Percentiles rank a stretch among this genome's conserved stretches.
Evolutionary conservation across 2,113 vertebrate genomes (phyloP).

Genomic region (Vicugna pacos): DNA sequence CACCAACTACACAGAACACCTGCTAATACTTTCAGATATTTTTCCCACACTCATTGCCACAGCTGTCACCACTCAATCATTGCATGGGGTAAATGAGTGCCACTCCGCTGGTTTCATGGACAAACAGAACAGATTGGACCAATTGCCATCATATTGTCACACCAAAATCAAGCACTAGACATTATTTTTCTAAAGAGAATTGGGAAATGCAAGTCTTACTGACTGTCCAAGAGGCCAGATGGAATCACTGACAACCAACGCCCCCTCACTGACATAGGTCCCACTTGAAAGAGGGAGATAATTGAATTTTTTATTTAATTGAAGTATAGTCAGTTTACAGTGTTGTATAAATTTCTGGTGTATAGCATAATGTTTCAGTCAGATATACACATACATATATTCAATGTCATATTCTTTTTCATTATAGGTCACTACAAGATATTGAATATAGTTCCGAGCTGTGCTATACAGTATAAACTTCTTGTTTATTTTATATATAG

Average conservation of each 20-base stretch:
- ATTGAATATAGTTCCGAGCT: too few species aligned
- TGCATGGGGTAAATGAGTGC: neutral
- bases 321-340: too few species aligned
- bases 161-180: neutral
- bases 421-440: too few species aligned
- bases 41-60: neutral
- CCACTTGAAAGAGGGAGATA: neutral
- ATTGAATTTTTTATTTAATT: too few species aligned
- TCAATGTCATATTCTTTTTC: too few species aligned
- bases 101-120: neutral
- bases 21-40: neutral
- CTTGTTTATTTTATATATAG: too few species aligned
- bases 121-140: neutral
- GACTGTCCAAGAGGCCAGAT: neutral
- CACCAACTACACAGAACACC: neutral
- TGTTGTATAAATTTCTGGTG: too few species aligned
- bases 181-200: neutral
- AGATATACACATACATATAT: too few species aligned
- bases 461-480: too few species aligned
- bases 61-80: neutral
- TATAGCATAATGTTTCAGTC: too few species aligned
- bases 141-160: neutral
- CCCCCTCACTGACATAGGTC: neutral
- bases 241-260: accelerated
- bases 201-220: neutral